Percentiles rank a stretch among this genome's conserved stretches.
Conservation (phyloP, 2,797 vertebrate species). For the Pangasius djambal region DNA sequence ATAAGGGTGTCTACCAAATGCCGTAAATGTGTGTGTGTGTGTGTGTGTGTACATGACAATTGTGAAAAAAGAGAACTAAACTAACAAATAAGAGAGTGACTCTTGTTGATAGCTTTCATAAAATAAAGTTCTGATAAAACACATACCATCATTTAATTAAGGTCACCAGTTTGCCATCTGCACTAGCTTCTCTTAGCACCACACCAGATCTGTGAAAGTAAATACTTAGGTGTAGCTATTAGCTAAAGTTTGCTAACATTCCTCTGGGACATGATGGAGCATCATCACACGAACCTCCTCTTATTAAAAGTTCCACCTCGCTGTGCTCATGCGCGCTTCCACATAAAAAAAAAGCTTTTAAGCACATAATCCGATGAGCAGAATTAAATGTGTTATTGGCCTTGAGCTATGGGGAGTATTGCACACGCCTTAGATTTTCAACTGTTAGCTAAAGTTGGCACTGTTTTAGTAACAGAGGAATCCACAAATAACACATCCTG, state of each 20-base stretch:
- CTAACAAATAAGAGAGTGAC: neutral
- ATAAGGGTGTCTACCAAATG: neutral
- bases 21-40: neutral
- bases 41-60: neutral
- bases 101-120: neutral
- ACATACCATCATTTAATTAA: neutral
- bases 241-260: slow-evolving; percentile 12
- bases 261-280: neutral
- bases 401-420: neutral
- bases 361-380: neutral
- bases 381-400: neutral
- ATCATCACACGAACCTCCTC: slow-evolving; percentile 16
- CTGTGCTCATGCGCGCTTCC: neutral
- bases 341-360: neutral
- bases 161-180: neutral
- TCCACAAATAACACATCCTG: neutral
- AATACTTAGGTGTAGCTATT: neutral
- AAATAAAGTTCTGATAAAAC: neutral
- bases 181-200: neutral
- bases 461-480: neutral
- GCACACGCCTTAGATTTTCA: neutral
- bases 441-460: neutral
- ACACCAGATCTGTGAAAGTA: neutral
- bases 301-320: neutral
- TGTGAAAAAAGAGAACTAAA: neutral